These are phyloP conservation scores for Sebastes oblongus DNA, from an alignment of 2,797 vertebrate genomes.

Conservation along the genomic window DNA sequence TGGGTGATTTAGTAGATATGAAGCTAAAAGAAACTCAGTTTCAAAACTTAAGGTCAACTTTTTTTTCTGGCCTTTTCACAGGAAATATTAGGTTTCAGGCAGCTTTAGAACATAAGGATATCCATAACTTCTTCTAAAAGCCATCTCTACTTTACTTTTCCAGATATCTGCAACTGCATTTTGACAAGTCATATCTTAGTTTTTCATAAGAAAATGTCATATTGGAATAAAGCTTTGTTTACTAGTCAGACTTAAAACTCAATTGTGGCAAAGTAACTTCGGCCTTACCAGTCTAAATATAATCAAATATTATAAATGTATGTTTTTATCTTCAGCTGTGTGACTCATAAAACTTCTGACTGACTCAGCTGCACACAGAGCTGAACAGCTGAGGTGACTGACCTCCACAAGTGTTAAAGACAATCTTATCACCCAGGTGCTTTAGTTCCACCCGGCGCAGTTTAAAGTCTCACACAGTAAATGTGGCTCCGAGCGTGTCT, in stretches of 20 bases:
- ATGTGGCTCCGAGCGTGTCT: not conserved
- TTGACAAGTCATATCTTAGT: not conserved
- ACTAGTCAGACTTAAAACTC: no score
- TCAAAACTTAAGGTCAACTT: not conserved
- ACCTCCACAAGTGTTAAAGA: not conserved
- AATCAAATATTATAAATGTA: no score
- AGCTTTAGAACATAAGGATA: not conserved
- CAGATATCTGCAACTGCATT: not conserved
- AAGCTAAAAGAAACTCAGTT: not conserved
- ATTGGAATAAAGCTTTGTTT: no score
- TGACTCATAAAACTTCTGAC: not conserved
- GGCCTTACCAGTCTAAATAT: no score
- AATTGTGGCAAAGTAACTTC: no score
- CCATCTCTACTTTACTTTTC: not conserved
- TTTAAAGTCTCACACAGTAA: not conserved
- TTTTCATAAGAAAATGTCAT: no score
- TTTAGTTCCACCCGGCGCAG: not conserved
- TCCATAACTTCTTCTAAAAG: not conserved
- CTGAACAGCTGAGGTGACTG: not conserved
- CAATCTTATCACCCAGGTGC: not conserved
- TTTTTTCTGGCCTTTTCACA: not conserved
- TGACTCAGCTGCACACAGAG: not conserved
- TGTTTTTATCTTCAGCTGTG: not conserved
- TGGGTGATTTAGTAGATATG: not conserved
- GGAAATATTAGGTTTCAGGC: not conserved